Evolutionary conservation across 1,140 invertebrate species (phyloP).

Genomic region (Heliconius congener): DNA sequence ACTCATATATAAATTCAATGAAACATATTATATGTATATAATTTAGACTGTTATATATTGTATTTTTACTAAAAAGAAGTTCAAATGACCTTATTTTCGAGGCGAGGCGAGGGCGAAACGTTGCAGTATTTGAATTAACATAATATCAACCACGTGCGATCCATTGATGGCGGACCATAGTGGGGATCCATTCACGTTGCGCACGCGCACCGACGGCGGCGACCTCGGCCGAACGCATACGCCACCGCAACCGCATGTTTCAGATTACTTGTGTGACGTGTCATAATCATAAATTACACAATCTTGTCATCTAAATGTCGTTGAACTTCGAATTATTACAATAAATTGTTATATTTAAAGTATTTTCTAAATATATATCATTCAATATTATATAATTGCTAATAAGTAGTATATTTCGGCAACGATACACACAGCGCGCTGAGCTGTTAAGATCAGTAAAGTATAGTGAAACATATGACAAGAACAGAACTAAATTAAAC

Average conservation of each 20-base stretch:
- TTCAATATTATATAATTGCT: neutral
- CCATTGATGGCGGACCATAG: constrained; percentile 58
- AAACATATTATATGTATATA: neutral
- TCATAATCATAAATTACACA: constrained; percentile 56
- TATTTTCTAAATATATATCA: neutral
- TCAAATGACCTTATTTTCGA: neutral
- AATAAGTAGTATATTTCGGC: neutral
- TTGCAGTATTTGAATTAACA: constrained; percentile 27
- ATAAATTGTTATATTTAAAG: neutral
- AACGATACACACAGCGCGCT: neutral
- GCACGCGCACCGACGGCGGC: constrained; percentile 54
- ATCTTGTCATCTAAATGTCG: constrained; percentile 45
- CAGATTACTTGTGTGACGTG: constrained; percentile 51
- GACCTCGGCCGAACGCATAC: constrained; percentile 45
- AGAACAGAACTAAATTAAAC: constrained; percentile 20
- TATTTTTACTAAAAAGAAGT: neutral
- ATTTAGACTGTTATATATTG: neutral
- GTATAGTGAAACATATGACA: constrained; percentile 9
- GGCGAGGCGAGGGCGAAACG: neutral
- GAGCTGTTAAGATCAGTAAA: neutral
- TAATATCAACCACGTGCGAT: constrained; percentile 41
- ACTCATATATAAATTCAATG: too few species aligned
- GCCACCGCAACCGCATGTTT: constrained; percentile 49
- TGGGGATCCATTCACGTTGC: constrained; percentile 65
- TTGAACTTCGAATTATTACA: constrained; percentile 47